These are phyloP conservation scores for Callionymus lyra DNA, from an alignment of 2,113 vertebrate genomes.

Conservation along the genomic window DNA sequence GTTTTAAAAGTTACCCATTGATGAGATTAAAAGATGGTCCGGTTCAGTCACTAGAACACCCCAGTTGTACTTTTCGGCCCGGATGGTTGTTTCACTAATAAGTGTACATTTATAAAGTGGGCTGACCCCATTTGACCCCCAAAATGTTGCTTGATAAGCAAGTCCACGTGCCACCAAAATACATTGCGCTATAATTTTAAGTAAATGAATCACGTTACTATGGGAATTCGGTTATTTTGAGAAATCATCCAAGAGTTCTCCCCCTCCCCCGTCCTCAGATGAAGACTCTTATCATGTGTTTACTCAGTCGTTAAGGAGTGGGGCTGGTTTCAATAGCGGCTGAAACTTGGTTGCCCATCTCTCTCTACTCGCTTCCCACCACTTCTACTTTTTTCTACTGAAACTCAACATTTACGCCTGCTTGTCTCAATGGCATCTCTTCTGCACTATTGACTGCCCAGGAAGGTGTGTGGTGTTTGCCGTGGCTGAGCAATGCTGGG, in stretches of 20 bases:
- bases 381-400: constrained; percentile 13
- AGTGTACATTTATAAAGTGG: constrained; percentile 46
- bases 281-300: constrained; percentile 31
- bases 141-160: not conserved
- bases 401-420: constrained; percentile 19
- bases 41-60: constrained; percentile 33
- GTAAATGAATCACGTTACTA: no score
- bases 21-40: constrained; percentile 13
- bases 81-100: constrained; percentile 27
- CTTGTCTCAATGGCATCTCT: constrained; percentile 13
- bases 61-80: not conserved
- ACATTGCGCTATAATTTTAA: not conserved
- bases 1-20: constrained; percentile 36
- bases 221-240: no score
- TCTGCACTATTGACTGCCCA: constrained; percentile 57
- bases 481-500: constrained; percentile 42
- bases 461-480: constrained; percentile 61
- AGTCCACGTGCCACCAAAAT: not conserved
- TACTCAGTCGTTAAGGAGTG: constrained; percentile 34
- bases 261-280: constrained; percentile 16
- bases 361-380: constrained; percentile 17
- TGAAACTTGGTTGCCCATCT: constrained; percentile 42
- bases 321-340: constrained; percentile 37
- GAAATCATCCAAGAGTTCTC: constrained; percentile 1
- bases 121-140: constrained; percentile 2